Evolutionary conservation across 2,113 vertebrate genomes (phyloP), one percentile per base, ranked within the genome.

Genomic region (Suricata suricatta): DNA sequence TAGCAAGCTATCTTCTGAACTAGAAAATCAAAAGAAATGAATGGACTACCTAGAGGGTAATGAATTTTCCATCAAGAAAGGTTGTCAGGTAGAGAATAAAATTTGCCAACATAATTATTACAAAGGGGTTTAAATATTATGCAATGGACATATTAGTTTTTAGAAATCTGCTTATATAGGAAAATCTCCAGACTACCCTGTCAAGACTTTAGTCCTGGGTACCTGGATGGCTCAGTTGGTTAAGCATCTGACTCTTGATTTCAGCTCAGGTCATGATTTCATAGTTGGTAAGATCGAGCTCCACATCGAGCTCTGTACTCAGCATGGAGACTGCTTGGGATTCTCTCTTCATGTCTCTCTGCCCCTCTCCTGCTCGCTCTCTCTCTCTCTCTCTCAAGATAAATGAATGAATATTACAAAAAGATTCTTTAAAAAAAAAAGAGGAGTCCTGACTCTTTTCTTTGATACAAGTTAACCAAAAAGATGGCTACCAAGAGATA

Each of bases 71-170:
- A 16, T 76, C 7, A 81, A 57, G 44, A n/a, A 76, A 77, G 2
- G 6, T 85, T 2, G 29, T 88, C 16, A 79, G 47, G 29, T 14
- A 38, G 29, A 84, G 10, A n/a, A 3, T 86, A 66, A 95, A 63
- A 72, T 90, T 96, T 96, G 7, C 29, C 33, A 92, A 69, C 1
- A 54, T 15, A 88, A 87, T 90, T 85, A 82, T 85, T 66, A 54
- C 6, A 90, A 16, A 93, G 3, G 4, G 7, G 35, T 76, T 74
- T 86, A 90, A 86, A 87, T 88, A 54, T 27, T 77, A 33, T 80
- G 15, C 84, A 76, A 63, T 60, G 9, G 2, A 1, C 52, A 11
- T 68, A 12, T 13, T n/a, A 90, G 25, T 68, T 60, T 57, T 66
- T 52, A 52, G 90, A 16, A 80, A 68, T 79, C 16, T 86, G 10